A percentile compares a stretch with the other conserved stretches of the same genome.
These are phyloP conservation scores for Crotalus tigris DNA, from an alignment of 2,113 vertebrate species.

Conservation along the genomic window DNA sequence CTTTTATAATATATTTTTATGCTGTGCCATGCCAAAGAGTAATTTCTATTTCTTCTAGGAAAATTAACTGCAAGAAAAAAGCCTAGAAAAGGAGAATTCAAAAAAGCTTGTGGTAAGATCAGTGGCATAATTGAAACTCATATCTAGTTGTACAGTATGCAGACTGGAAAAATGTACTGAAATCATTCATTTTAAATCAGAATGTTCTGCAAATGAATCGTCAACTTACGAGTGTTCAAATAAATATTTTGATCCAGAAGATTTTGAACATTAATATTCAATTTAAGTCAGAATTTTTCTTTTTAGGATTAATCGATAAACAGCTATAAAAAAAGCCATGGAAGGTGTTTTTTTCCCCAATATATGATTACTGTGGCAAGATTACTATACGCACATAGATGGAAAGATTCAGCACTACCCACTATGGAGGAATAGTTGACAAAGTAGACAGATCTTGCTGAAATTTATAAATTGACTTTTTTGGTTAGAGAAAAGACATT, in stretches of 20 bases:
- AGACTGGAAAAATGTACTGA: neutral
- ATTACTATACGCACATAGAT: neutral
- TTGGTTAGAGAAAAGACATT: neutral
- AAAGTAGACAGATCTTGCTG: neutral
- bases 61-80: neutral
- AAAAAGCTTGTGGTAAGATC: neutral
- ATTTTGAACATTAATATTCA: neutral
- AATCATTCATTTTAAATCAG: neutral
- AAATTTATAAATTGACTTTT: neutral
- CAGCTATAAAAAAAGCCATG: neutral
- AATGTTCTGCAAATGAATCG: neutral
- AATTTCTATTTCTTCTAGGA: neutral
- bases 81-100: neutral
- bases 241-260: neutral
- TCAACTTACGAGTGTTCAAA: neutral
- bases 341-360: neutral
- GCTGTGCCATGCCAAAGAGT: neutral
- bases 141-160: neutral
- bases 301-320: neutral
- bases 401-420: neutral
- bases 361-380: neutral
- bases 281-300: neutral
- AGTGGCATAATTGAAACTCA: neutral
- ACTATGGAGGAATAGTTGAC: neutral
- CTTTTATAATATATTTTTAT: neutral